phyloP scores from a whole-genome alignment of 2,888 invertebrate species.

The Sphaeridia pumilis region DNA sequence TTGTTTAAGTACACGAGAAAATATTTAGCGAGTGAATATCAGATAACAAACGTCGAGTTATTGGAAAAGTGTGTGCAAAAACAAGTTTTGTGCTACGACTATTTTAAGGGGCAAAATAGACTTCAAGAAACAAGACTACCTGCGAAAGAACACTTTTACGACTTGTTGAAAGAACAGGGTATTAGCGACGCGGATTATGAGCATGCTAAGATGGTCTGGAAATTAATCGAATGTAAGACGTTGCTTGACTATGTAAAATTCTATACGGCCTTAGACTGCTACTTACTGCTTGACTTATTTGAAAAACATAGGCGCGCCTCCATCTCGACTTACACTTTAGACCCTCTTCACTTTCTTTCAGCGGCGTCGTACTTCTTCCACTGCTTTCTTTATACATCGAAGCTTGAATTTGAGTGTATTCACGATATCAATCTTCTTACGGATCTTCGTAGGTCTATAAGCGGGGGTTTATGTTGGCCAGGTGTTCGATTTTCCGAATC shows the following conservation, averaged over 20 bases:
- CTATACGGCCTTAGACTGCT: not conserved
- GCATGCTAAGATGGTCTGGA: not conserved
- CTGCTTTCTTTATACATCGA: not conserved
- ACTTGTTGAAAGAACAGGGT: not conserved
- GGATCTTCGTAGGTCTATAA: not conserved
- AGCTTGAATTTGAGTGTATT: not conserved
- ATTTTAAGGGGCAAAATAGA: not conserved
- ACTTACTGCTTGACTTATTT: not conserved
- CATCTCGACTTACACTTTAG: not conserved
- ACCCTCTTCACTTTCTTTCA: not conserved
- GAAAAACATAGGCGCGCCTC: not conserved
- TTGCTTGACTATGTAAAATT: not conserved
- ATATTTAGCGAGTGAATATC: not conserved
- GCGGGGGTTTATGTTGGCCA: not conserved
- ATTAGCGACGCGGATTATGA: not conserved
- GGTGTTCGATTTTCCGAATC: not conserved
- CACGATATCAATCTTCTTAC: not conserved
- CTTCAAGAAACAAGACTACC: not conserved
- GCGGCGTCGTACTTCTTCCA: not conserved
- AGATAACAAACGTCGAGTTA: too few relatives aligned
- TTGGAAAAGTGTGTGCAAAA: not conserved
- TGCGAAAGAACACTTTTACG: not conserved
- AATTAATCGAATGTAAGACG: not conserved
- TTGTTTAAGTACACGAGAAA: not conserved
- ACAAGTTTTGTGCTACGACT: not conserved